Evolutionary conservation across 2,797 vertebrate genomes (phyloP).

Genomic region (Glossophaga mutica): DNA sequence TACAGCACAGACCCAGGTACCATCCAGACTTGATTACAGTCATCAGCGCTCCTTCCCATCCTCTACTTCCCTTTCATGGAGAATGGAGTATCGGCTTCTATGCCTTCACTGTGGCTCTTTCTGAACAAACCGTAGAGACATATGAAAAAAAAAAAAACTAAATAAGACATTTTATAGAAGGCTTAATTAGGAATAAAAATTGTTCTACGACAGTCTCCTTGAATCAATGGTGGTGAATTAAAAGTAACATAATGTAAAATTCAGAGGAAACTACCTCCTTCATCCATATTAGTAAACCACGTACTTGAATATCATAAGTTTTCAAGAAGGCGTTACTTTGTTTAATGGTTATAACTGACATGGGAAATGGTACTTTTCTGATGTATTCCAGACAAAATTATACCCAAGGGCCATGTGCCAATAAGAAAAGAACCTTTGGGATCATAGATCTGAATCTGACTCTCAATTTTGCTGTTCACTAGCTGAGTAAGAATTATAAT

Average conservation of each 20-base stretch:
- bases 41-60: not conserved
- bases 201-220: not conserved
- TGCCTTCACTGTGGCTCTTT: slow-evolving; percentile 23
- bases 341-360: not conserved
- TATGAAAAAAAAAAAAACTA: slow-evolving; percentile 29
- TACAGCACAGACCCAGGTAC: not conserved
- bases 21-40: not conserved
- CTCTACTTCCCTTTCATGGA: not conserved
- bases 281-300: not conserved
- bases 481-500: not conserved
- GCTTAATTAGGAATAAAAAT: slow-evolving; percentile 59
- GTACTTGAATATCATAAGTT: not conserved
- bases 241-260: not conserved
- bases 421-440: not conserved
- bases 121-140: slow-evolving; percentile 22
- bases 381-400: not conserved
- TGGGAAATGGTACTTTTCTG: not conserved
- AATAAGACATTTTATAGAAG: slow-evolving; percentile 41
- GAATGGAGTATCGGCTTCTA: slow-evolving; percentile 7
- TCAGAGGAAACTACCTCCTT: not conserved
- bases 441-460: not conserved
- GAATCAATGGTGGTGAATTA: not conserved
- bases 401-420: not conserved
- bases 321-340: not conserved
- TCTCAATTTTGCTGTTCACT: not conserved